Evolutionary conservation across 92 coral and sea anemone genomes (phyloP), one percentile per base, ranked within the genome.

Genomic region (Palythoa heliodiscus): DNA sequence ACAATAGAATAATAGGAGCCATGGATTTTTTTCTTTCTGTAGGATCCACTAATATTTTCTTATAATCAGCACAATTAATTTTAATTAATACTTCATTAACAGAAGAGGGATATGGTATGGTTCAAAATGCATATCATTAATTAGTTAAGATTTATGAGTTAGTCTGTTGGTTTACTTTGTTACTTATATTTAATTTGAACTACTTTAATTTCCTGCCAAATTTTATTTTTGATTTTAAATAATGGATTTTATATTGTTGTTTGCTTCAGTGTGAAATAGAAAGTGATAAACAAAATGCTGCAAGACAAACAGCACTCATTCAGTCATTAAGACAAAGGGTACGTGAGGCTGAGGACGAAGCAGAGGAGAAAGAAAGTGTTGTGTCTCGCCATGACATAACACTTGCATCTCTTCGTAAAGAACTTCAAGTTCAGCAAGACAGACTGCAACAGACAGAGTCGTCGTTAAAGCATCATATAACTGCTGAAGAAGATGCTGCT

Each of bases 381-480:
- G 98, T 92, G 3, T 94, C 97, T 67, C 97, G 98, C 38, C 92
- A 95, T 77, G 98, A 96, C 71, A 91, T 96, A 77, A 96, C 98
- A 15, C 89, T 96, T 24, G 83, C 90, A 19, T 96, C 98, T 35
- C 71, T 96, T 69, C 90, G 92, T 8, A 96, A 96, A 78, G 98
- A 96, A 75, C 74, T 94, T 88, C 98, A 96, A 20, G 86, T 76
- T 11, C 93, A 92, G 37, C 98, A 94, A 87, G 98, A 96, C 73
- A 90, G 91, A 17, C 87, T 94, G 14, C 98, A 96, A 73, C 98
- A 92, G 60, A 93, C 92, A 53, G 98, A 96, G 63, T 92, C 93
- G 2, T 96, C 98, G 15, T 91, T 96, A 35, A 94, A 95, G 77
- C 97, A 95, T 77, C 96, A 92, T 71, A 93, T 97, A 7, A 43